Percentiles rank a stretch among this genome's conserved stretches.
These are phyloP conservation scores for Anthophora plumipes DNA, from an alignment of 2,888 invertebrate genomes.

Conservation along the genomic window DNA sequence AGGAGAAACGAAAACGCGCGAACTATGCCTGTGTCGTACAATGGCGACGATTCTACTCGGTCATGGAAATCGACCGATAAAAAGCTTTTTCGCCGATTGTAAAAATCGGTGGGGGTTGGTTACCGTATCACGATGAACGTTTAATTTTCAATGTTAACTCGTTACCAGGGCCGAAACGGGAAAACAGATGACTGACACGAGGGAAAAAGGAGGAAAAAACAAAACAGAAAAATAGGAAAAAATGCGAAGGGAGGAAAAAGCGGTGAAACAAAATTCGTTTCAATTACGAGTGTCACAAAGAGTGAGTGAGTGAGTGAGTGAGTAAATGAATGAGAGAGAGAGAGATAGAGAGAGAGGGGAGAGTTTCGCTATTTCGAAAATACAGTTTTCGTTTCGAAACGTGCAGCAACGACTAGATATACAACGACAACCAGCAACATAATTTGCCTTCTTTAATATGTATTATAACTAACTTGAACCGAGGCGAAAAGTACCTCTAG, in stretches of 20 bases:
- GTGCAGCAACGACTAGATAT: background rate
- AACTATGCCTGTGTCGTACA: background rate
- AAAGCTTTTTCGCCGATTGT: no score
- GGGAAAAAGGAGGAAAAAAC: background rate
- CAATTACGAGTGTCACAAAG: background rate
- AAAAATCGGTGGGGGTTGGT: background rate
- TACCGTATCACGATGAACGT: background rate
- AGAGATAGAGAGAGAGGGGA: background rate
- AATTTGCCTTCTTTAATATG: constrained; percentile 76
- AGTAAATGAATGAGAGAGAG: background rate
- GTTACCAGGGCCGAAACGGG: background rate
- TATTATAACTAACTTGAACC: constrained; percentile 67
- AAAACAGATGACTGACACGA: no score
- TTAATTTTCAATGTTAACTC: background rate
- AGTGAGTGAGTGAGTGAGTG: accelerated
- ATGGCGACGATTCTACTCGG: no score
- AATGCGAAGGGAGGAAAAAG: background rate
- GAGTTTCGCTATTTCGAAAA: constrained; percentile 6
- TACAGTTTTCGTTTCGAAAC: constrained; percentile 24
- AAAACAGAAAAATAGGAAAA: no score
- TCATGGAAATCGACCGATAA: no score
- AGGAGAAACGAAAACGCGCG: background rate
- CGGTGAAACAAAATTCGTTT: background rate
- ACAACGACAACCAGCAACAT: constrained; percentile 50
- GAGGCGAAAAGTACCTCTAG: background rate